Base-by-base conservation (phyloP, 2,888 invertebrate species). In the Lasioglossum marginatum region DNA sequence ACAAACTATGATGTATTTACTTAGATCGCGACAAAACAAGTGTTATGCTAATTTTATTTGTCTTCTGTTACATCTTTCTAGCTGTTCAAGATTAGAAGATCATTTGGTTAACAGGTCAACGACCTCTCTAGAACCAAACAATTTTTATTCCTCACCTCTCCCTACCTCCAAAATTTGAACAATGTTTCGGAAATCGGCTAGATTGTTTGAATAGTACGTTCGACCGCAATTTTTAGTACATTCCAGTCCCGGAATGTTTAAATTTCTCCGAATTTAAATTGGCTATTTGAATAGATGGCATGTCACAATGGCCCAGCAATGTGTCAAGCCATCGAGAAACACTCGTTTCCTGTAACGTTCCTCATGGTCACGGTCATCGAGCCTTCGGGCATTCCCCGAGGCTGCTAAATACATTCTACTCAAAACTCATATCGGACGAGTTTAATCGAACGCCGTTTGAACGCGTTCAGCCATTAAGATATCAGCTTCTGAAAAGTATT, bases 311-410 rank as follows among this genome's bases (percentile, higher is more conserved):
- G 85, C 34, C 40, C 66, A 43, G 77, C 82, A 72, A 89, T 82
- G 81, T 71, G 75, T 74, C 77, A 81, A 87, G 84, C 84, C 87
- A 88, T 60, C 81, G 72, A 80, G 84, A 85, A 76, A 74, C 75
- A 31, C 74, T 77, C 52, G 83, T 77, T 78, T 81, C 78, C 76
- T 80, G 70, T 52, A 48, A 63, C 60, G 71, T 72, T 85, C 79
- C 40, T 74, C 80, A 79, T 79, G 87, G 87, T 86, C 88, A 86
- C 70, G 86, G 85, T 85, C 90, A 77, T 73, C 72, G 83, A 77
- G 77, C 71, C 43, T 75, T 45, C 60, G 63, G 70, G 72, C 74
- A 79, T 76, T 81, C 68, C 52, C 43, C 23, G 16, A 48, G 71
- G 43, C 72, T 57, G 71, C 48, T 73, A 76, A 71, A 43, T 27